A percentile compares a stretch with the other conserved stretches of the same genome.
Conservation (phyloP, 2,797 vertebrate genomes). For the Neosilurus mollespiculum region DNA sequence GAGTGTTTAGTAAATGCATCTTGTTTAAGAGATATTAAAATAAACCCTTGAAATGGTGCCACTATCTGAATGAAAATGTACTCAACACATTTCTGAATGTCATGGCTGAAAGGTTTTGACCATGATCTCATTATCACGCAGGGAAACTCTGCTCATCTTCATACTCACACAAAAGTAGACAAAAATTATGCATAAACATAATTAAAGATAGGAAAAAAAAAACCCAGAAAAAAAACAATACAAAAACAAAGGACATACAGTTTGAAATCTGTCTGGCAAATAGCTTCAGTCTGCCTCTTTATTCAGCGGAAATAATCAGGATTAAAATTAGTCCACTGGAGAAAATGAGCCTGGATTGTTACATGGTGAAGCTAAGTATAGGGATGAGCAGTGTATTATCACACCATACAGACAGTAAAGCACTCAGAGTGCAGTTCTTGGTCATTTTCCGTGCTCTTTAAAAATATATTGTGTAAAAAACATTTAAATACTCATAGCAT, state of each 20-base stretch:
- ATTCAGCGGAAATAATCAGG: conserved; percentile 68
- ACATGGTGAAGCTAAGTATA: background rate
- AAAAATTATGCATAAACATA: conserved; percentile 56
- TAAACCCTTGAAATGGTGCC: background rate
- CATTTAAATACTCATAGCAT: too few species aligned
- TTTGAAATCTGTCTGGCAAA: conserved; percentile 66
- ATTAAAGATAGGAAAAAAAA: conserved; percentile 63
- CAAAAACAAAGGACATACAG: conserved; percentile 19
- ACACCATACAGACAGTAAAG: background rate
- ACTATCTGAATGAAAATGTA: conserved; percentile 20
- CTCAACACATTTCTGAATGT: conserved; percentile 35
- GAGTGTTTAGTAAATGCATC: background rate
- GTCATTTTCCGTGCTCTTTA: background rate
- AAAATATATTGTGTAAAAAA: too few species aligned
- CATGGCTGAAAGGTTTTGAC: conserved; percentile 47
- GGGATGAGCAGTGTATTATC: background rate
- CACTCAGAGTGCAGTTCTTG: background rate
- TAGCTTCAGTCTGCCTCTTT: conserved; percentile 63
- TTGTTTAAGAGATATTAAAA: background rate
- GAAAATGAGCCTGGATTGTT: conserved; percentile 32
- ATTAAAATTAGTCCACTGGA: conserved; percentile 67
- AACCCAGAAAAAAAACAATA: conserved; percentile 62
- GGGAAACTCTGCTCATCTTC: conserved; percentile 60
- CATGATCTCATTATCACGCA: conserved; percentile 56
- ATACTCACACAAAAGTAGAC: conserved; percentile 51